Conservation (phyloP, 2,113 vertebrate genomes). For the Colius striatus region DNA sequence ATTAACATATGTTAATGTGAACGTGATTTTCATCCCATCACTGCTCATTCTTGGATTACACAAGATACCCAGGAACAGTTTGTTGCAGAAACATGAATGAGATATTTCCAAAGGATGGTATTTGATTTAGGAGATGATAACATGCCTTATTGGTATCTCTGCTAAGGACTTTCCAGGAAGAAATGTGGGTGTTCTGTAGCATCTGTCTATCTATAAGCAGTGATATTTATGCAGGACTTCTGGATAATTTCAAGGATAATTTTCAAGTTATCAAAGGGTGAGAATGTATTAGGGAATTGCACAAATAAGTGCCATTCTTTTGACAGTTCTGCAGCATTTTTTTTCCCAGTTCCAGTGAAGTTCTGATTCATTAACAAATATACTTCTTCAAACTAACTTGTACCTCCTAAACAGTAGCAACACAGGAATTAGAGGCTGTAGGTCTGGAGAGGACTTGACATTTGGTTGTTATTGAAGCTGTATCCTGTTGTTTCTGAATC, state of each 20-base stretch:
- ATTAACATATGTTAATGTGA: not conserved
- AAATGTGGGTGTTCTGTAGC: slow-evolving; percentile 30
- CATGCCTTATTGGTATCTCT: not conserved
- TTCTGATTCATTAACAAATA: not conserved
- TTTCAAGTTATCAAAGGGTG: not conserved
- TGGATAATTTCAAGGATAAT: slow-evolving; percentile 12
- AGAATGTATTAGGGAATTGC: not conserved
- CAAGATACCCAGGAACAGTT: slow-evolving; percentile 12
- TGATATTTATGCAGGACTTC: slow-evolving; percentile 19
- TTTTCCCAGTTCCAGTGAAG: not conserved
- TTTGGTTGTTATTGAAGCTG: slow-evolving; percentile 1
- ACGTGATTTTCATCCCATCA: not conserved
- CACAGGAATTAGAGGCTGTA: not conserved
- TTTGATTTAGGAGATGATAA: slow-evolving; percentile 11
- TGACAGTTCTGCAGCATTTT: not conserved
- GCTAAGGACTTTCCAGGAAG: slow-evolving; percentile 24
- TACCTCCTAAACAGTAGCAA: not conserved
- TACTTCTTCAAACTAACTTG: not conserved
- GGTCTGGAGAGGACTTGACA: not conserved
- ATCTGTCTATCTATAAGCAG: slow-evolving; percentile 42
- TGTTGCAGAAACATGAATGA: slow-evolving; percentile 54
- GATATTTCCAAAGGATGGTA: slow-evolving; percentile 41
- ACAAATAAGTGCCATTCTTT: not conserved
- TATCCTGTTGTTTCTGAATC: not conserved
- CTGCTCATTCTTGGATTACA: slow-evolving; percentile 33